These are phyloP conservation scores for Tamandua tetradactyla DNA, from an alignment of 2,797 vertebrate genomes.

Conservation along the genomic window DNA sequence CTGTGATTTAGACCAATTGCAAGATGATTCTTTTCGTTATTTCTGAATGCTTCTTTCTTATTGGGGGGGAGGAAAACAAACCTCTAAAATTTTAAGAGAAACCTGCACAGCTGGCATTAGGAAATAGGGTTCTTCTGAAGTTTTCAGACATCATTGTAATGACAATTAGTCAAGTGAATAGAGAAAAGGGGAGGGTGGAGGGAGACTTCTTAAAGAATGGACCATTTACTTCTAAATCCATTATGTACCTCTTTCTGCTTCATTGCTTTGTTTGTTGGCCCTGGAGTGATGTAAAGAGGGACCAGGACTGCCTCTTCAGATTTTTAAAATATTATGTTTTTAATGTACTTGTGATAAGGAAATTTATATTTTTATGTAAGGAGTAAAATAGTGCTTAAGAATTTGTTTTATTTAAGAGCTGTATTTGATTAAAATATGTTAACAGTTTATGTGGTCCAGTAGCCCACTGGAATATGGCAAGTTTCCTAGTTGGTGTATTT, in stretches of 20 bases:
- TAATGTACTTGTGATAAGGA: constrained; percentile 72
- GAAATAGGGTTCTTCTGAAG: constrained; percentile 82
- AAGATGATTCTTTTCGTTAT: constrained; percentile 57
- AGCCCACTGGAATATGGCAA: constrained; percentile 36
- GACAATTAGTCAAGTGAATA: constrained; percentile 84
- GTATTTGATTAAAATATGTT: constrained; percentile 41
- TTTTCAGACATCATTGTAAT: constrained; percentile 85
- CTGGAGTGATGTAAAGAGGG: constrained; percentile 83
- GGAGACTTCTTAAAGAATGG: constrained; percentile 83
- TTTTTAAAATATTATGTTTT: constrained; percentile 80
- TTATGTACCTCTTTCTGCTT: constrained; percentile 87
- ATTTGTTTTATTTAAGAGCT: constrained; percentile 47
- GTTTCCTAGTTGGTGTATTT: constrained; percentile 51
- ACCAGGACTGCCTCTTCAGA: constrained; percentile 81
- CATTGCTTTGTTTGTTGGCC: constrained; percentile 87
- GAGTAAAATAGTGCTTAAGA: constrained; percentile 57
- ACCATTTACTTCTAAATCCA: constrained; percentile 87
- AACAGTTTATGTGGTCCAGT: constrained; percentile 26
- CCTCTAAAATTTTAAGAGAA: constrained; percentile 70
- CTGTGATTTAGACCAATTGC: constrained; percentile 54
- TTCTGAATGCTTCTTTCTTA: constrained; percentile 67
- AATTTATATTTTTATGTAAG: constrained; percentile 56
- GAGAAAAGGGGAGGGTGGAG: constrained; percentile 78
- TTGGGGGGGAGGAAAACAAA: not conserved
- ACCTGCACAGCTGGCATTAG: constrained; percentile 80